Evolutionary conservation across 2,888 invertebrate genomes (phyloP), one percentile per base, ranked within the genome.

Genomic region (Ectemnius cavifrons): DNA sequence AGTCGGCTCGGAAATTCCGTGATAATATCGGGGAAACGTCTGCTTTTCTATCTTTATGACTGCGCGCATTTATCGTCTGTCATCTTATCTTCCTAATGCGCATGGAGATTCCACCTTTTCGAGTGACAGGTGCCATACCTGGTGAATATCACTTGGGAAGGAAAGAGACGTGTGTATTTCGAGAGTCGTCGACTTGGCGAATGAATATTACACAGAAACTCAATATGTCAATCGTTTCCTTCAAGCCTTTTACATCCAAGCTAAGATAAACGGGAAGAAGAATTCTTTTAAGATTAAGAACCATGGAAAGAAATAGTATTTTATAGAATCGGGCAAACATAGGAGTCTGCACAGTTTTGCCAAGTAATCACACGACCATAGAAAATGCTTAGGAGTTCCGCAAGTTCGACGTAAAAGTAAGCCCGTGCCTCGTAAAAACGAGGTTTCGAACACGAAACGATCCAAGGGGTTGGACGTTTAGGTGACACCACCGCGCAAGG

Each of bases 381-480:
- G 69, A 71, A 73, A 77, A 65, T 71, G 69, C 61, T 59, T 37
- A 20, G 57, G 63, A 58, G 63, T 71, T 71, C 73, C 79, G 68
- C 79, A 77, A 69, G 81, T 78, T 86, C 56, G 71, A 61, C 81
- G 79, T 86, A 81, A 86, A 85, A 85, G 86, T 85, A 85, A 85
- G 82, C 80, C 75, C 60, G 70, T 68, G 59, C 69, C 75, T 82
- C 79, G 77, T 86, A 85, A 85, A 85, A 80, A 78, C 62, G 74
- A 77, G 78, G 77, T 79, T 83, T 78, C 79, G 85, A 83, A 83
- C 77, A 67, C 67, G 84, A 77, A 81, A 78, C 80, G 81, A 85
- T 79, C 82, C 79, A 75, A 86, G 81, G 80, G 78, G 81, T 77
- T 77, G 67, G 63, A 57, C 68, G 82, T 79, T 80, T 82, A 83